Conservation (phyloP, 2,888 invertebrate genomes). For the Epinotia ramella region DNA sequence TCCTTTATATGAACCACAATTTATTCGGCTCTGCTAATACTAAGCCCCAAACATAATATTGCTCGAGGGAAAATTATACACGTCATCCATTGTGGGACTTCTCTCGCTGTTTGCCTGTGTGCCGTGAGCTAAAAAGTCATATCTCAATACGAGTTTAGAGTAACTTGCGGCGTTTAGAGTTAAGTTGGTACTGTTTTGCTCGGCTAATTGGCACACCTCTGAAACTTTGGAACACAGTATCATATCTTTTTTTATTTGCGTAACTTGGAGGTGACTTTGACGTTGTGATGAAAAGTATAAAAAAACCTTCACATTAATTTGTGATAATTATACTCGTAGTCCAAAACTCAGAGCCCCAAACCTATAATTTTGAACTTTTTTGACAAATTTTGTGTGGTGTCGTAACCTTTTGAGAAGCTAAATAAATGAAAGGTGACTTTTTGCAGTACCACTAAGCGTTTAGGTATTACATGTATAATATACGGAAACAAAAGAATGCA, state of each 20-base stretch:
- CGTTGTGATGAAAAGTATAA: not conserved
- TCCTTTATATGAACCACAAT: conserved; percentile 67
- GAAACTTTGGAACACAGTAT: conserved; percentile 3
- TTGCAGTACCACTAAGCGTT: too few species aligned
- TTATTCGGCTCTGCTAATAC: conserved; percentile 61
- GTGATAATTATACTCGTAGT: not conserved
- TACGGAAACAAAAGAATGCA: too few species aligned
- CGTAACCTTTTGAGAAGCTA: not conserved
- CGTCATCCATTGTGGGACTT: conserved; percentile 26
- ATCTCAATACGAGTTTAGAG: not conserved
- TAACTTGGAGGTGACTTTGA: not conserved
- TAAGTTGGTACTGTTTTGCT: not conserved
- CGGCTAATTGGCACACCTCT: conserved; percentile 9
- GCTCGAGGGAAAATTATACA: conserved; percentile 39
- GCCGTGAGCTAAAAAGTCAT: not conserved
- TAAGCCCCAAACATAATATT: conserved; percentile 55
- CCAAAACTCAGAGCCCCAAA: not conserved
- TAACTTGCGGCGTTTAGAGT: not conserved
- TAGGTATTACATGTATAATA: too few species aligned
- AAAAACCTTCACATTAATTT: not conserved
- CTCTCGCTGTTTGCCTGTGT: not conserved
- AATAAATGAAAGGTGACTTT: too few species aligned
- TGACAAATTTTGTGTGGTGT: not conserved
- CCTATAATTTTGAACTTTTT: not conserved
- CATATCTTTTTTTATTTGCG: not conserved